Evolutionary conservation across 2,888 invertebrate genomes (phyloP), one percentile per base, ranked within the genome.

Genomic region (Slavum lentiscoides): DNA sequence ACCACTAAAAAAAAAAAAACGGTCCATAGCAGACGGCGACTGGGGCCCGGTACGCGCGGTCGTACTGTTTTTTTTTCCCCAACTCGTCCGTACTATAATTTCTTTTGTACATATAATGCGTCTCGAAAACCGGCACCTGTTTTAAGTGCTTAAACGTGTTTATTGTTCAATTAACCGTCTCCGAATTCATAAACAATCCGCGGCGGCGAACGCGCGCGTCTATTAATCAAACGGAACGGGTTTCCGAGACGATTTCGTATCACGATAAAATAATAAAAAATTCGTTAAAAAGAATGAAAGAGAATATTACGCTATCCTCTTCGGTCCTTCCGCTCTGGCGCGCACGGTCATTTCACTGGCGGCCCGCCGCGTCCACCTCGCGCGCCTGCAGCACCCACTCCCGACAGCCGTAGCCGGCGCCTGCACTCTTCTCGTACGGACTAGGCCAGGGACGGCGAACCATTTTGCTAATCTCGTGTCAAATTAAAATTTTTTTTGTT

Each of bases 261-360:
- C 80, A 66, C 80, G 80, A 80, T 80, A 80, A 80, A 66, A 80
- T 80, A 80, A 80, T 80, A 80, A 80, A 80, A 80, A 80, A 80
- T 80, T 80, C 80, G 66, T 80, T 80, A 80, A 21, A n/a, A 64
- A 64, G 72, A 55, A 69, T 76, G 61, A 21, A 77, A 70, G 70
- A 55, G 4, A 2, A 30, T 30, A 30, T 2, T 58, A 53, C 70
- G 66, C 55, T 74, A 23, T 62, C n/a, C 6, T 43, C 43, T 43
- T 43, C 9, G 43, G 43, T 43, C 43, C 43, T 43, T 43, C 9
- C 43, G 43, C 43, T 43, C 8, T 43, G 4, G 30, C 30, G 30
- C 30, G 30, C 30, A 30, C 30, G 30, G n/a, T n/a, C n/a, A n/a
- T n/a, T n/a, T n/a, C n/a, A n/a, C n/a, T n/a, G n/a, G n/a, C n/a